phyloP scores from a whole-genome alignment of 2,888 invertebrate genomes.

The Anagyrus pseudococci region DNA sequence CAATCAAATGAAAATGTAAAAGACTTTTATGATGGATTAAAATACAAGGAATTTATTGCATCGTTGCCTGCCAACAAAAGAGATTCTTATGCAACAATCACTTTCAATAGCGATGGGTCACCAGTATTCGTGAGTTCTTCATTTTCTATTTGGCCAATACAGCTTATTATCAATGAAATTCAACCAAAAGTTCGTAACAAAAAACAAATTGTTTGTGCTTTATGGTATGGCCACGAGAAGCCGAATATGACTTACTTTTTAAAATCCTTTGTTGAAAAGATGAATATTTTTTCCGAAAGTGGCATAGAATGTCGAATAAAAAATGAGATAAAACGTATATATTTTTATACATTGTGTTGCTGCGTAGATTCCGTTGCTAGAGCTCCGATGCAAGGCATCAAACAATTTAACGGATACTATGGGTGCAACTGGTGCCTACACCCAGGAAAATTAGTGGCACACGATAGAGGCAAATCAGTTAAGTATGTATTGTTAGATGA shows the following conservation, averaged over 20 bases:
- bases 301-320: not conserved
- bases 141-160: not conserved
- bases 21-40: constrained; percentile 1
- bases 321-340: not conserved
- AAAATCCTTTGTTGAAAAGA: not conserved
- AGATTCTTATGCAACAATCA: not conserved
- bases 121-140: not conserved
- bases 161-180: not conserved
- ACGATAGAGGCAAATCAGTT: not conserved
- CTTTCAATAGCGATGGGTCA: not conserved
- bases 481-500: not conserved
- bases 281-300: not conserved
- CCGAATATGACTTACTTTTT: not conserved
- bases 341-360: not conserved
- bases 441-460: not conserved
- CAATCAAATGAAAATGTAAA: not conserved
- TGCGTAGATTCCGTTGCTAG: not conserved
- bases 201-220: not conserved
- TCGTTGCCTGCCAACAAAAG: not conserved
- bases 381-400: not conserved
- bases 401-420: not conserved
- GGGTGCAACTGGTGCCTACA: constrained; percentile 1
- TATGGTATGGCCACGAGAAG: constrained; percentile 1
- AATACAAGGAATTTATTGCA: not conserved
- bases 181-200: not conserved